Base-by-base conservation (phyloP, 2,113 vertebrate species). In the Trogon melanurus region DNA sequence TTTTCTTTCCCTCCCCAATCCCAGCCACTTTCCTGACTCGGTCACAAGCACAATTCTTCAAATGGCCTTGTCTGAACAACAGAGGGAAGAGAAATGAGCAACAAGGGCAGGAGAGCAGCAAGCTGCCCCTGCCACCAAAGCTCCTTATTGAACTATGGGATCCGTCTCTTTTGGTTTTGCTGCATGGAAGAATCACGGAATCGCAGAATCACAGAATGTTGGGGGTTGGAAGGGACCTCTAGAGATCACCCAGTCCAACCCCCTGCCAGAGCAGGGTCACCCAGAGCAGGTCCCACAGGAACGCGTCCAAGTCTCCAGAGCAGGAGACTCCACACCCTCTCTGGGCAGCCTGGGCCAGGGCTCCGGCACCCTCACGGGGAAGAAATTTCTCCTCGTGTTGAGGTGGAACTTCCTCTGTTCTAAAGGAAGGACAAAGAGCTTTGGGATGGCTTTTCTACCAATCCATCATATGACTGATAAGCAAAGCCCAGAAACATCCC, bases 401-500 rank as follows among this genome's bases (percentile, higher is more conserved):
- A 41, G 13, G 41, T 41, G 41, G 41, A 41, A 41, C 41, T 41
- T 41, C 41, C 41, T 41, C 10, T 41, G 41, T 41, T 41, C 41
- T 41, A 41, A 41, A 41, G 41, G 41, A 41, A 57, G 56, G 25
- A 58, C 9, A 25, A 66, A 53, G 32, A 79, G 38, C 44, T 89
- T 72, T 38, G 26, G 32, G 45, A 57, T 58, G 44, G 60, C 62
- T 73, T 69, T 57, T 26, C 50, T 53, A 58, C 41, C 48, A 44
- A 56, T 4, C 32, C 32, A 36, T 16, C 14, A 6, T 1, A 36
- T 0, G 3, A 36, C 47, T 41, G 41, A n/a, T 41, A 45, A 76
- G 15, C 20, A 85, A 50, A 67, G 41, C 41, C 58, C 58, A 51
- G 48, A 61, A 62, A 78, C 16, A 26, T 26, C 20, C 5, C 34